Percentiles rank a stretch among this genome's conserved stretches.
Evolutionary conservation across 2,113 vertebrate genomes (phyloP).

Genomic region (Rhombomys opimus): DNA sequence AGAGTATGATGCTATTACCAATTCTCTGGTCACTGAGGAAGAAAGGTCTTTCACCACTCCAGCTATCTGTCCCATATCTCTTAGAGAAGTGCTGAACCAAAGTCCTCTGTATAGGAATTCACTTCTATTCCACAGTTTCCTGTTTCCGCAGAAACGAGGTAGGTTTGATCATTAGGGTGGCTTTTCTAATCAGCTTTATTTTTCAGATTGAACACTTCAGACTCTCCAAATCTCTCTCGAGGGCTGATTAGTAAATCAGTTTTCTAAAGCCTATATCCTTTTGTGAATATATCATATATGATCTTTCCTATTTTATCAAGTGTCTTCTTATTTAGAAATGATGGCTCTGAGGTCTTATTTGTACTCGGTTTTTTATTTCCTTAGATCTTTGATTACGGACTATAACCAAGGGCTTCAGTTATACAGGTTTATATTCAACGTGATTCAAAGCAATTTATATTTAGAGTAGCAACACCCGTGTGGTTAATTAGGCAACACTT

Average conservation of each 20-base stretch:
- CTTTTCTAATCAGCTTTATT: slow-evolving; percentile 35
- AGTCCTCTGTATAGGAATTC: background rate
- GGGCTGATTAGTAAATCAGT: slow-evolving; percentile 16
- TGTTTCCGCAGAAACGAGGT: background rate
- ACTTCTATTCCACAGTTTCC: background rate
- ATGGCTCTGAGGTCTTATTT: background rate
- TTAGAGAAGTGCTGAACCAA: background rate
- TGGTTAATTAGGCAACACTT: slow-evolving; percentile 61
- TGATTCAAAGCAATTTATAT: slow-evolving; percentile 68
- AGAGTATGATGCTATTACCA: background rate
- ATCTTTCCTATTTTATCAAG: slow-evolving; percentile 1
- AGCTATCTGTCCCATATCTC: background rate
- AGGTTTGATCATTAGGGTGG: background rate
- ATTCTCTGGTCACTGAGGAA: background rate
- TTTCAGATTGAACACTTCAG: slow-evolving; percentile 29
- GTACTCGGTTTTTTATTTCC: slow-evolving; percentile 42
- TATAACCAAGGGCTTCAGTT: slow-evolving; percentile 46
- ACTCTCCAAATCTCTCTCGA: background rate
- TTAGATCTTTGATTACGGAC: slow-evolving; percentile 57
- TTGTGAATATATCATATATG: background rate
- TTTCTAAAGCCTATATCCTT: background rate
- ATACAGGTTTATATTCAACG: slow-evolving; percentile 69
- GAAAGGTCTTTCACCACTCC: background rate
- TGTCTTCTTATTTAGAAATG: slow-evolving; percentile 49
- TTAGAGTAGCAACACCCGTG: slow-evolving; percentile 61